These are phyloP conservation scores for Cotesia vestalis DNA, from an alignment of 1,140 invertebrate species.

Conservation along the genomic window DNA sequence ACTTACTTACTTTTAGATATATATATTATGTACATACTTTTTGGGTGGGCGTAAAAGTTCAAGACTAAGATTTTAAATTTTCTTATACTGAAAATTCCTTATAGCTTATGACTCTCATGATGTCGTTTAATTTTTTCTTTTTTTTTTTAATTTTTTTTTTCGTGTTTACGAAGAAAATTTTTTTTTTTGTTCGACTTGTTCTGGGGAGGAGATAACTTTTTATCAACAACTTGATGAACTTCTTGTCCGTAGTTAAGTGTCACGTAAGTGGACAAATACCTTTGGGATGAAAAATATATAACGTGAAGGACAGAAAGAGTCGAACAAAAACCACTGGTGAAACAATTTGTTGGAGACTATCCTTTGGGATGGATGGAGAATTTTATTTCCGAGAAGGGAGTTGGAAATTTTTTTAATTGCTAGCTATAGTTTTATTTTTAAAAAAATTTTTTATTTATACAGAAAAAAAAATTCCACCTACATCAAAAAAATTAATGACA, in stretches of 20 bases:
- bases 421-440: no score
- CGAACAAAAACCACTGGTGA: slow-evolving; percentile 11
- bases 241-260: slow-evolving; percentile 15
- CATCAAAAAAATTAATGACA: no score
- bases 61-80: slow-evolving; percentile 47
- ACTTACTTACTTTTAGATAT: slow-evolving; percentile 33
- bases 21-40: slow-evolving; percentile 42
- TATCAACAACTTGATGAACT: slow-evolving; percentile 15
- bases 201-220: not conserved
- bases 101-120: slow-evolving; percentile 31
- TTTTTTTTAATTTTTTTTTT: not conserved
- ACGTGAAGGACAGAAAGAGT: not conserved
- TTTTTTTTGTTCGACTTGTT: not conserved
- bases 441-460: no score
- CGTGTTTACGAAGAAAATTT: slow-evolving; percentile 4
- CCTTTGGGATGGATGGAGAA: not conserved
- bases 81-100: slow-evolving; percentile 45
- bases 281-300: not conserved
- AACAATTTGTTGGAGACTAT: not conserved
- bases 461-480: no score
- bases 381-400: no score
- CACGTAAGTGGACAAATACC: slow-evolving; percentile 11
- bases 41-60: slow-evolving; percentile 45
- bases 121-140: not conserved
- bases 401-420: no score